phyloP scores from a whole-genome alignment of 2,888 invertebrate species.

The Volucella zonaria region DNA sequence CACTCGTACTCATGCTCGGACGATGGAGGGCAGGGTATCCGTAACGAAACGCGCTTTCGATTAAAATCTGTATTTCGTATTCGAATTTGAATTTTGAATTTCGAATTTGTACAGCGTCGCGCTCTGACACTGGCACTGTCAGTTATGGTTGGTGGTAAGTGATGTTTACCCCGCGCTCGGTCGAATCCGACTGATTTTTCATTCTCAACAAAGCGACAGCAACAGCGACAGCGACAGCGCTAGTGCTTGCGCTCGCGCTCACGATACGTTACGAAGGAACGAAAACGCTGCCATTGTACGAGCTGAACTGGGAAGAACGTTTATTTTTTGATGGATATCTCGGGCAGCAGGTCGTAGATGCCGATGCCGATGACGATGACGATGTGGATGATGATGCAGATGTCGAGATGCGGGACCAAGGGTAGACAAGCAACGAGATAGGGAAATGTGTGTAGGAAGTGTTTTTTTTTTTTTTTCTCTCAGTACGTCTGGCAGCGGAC shows the following conservation, averaged over 20 bases:
- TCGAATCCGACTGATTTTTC: slow-evolving; percentile 57
- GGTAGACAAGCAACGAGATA: slow-evolving; percentile 46
- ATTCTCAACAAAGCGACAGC: slow-evolving; percentile 15
- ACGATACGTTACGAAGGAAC: slow-evolving; percentile 12
- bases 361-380: background rate
- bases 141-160: background rate
- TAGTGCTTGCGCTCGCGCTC: slow-evolving; percentile 27
- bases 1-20: background rate
- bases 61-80: slow-evolving; percentile 11
- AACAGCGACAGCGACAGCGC: slow-evolving; percentile 20
- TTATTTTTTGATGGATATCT: slow-evolving; percentile 73
- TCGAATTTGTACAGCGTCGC: slow-evolving; percentile 47
- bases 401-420: slow-evolving; percentile 57
- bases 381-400: too few species aligned
- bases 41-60: slow-evolving; percentile 4
- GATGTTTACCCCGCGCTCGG: slow-evolving; percentile 70
- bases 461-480: slow-evolving; percentile 47
- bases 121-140: slow-evolving; percentile 8
- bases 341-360: slow-evolving; percentile 67
- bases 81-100: slow-evolving; percentile 26
- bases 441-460: slow-evolving; percentile 56
- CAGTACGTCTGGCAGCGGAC: slow-evolving; percentile 54
- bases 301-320: slow-evolving; percentile 62
- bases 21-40: background rate
- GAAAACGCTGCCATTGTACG: slow-evolving; percentile 21